A percentile compares a stretch with the other conserved stretches of the same genome.
These are phyloP conservation scores for Amazona guildingii DNA, from an alignment of 2,113 vertebrate species.

Conservation along the genomic window DNA sequence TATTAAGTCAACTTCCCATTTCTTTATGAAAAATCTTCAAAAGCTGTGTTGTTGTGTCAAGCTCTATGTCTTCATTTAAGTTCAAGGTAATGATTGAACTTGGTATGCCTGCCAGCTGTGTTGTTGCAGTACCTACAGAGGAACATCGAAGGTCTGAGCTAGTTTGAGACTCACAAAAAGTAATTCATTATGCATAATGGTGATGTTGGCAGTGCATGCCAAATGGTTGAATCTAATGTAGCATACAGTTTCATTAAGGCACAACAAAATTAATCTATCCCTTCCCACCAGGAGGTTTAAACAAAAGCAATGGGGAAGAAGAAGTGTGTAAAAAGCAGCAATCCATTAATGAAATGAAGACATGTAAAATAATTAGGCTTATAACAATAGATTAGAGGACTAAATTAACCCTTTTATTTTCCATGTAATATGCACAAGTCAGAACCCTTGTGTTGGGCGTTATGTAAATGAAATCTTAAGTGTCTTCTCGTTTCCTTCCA, in stretches of 20 bases:
- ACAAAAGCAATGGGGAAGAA: slow-evolving; percentile 84
- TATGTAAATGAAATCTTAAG: slow-evolving; percentile 21
- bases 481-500: slow-evolving; percentile 18
- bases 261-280: slow-evolving; percentile 82
- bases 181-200: slow-evolving; percentile 81
- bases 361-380: slow-evolving; percentile 80
- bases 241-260: slow-evolving; percentile 86
- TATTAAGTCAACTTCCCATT: neutral
- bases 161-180: slow-evolving; percentile 79
- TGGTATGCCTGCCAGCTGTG: slow-evolving; percentile 6
- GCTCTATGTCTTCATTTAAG: neutral
- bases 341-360: slow-evolving; percentile 84
- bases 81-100: neutral
- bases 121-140: slow-evolving; percentile 39
- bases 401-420: slow-evolving; percentile 77
- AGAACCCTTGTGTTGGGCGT: slow-evolving; percentile 20
- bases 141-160: slow-evolving; percentile 57
- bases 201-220: slow-evolving; percentile 79
- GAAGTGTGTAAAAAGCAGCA: slow-evolving; percentile 71
- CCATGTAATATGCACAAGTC: neutral
- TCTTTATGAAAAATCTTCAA: neutral
- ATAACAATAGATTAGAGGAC: slow-evolving; percentile 75
- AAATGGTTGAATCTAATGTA: slow-evolving; percentile 86
- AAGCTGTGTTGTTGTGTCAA: neutral
- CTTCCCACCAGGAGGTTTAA: slow-evolving; percentile 84